These are phyloP conservation scores for Cylloceria caligata DNA, from an alignment of 2,888 invertebrate genomes.

Conservation along the genomic window DNA sequence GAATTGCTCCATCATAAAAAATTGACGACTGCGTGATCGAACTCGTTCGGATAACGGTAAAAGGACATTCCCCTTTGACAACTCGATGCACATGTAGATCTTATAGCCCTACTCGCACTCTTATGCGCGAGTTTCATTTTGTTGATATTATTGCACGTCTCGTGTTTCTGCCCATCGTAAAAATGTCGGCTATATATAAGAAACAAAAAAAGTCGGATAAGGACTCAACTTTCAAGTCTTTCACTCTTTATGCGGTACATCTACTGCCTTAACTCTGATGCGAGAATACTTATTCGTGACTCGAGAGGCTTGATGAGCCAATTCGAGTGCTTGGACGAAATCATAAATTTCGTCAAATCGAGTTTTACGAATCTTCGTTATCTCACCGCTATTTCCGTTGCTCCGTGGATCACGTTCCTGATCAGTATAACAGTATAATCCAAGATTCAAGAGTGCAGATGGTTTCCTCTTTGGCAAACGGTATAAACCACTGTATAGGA, in stretches of 20 bases:
- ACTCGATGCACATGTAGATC: not conserved
- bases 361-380: constrained; percentile 16
- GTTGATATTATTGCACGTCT: constrained; percentile 24
- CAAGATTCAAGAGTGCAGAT: not conserved
- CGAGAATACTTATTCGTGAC: constrained; percentile 13
- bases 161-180: constrained; percentile 14
- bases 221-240: constrained; percentile 29
- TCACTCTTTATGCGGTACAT: constrained; percentile 21
- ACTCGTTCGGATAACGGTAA: constrained; percentile 20
- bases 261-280: constrained; percentile 8
- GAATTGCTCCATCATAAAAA: constrained; percentile 3
- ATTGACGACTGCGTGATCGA: not conserved
- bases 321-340: constrained; percentile 27
- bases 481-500: not conserved
- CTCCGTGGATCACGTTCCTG: not conserved
- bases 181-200: constrained; percentile 12
- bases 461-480: not conserved
- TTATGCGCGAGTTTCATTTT: not conserved
- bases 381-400: not conserved
- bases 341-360: constrained; percentile 14
- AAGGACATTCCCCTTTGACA: constrained; percentile 1
- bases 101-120: constrained; percentile 5
- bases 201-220: not conserved
- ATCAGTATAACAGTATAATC: not conserved
- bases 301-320: constrained; percentile 15